Conservation (phyloP, 2,113 vertebrate species). For the Spea multiplicata region DNA sequence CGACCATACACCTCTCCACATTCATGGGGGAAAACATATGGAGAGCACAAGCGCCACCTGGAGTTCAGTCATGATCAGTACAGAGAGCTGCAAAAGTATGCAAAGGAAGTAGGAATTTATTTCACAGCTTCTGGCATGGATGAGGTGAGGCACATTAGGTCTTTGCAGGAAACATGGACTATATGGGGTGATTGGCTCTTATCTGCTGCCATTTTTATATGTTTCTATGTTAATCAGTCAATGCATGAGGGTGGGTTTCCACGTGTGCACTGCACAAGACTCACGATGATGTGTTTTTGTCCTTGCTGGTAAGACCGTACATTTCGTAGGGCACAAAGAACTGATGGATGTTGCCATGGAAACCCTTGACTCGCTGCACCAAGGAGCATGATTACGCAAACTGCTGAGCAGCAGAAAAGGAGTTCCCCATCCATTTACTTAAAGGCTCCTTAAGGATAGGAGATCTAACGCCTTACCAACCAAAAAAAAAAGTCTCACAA, state of each 20-base stretch:
- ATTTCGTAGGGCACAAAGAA: not conserved
- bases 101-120: slow-evolving; percentile 85
- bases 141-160: slow-evolving; percentile 70
- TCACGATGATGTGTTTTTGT: not conserved
- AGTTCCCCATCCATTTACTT: not conserved
- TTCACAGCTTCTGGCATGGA: slow-evolving; percentile 98
- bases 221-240: too few relatives aligned
- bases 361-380: not conserved
- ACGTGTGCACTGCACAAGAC: too few relatives aligned
- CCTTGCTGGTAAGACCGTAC: not conserved
- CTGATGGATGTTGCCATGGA: not conserved
- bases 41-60: slow-evolving; percentile 90
- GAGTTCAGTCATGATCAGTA: slow-evolving; percentile 93
- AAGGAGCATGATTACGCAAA: not conserved
- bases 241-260: too few relatives aligned
- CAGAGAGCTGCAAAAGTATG: slow-evolving; percentile 82
- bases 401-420: not conserved
- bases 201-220: not conserved
- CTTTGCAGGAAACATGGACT: not conserved
- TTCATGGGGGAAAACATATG: slow-evolving; percentile 91
- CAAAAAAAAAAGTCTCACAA: too few relatives aligned
- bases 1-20: slow-evolving; percentile 81
- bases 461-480: not conserved
- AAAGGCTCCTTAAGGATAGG: not conserved
- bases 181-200: not conserved